These are phyloP conservation scores for Sturnira hondurensis DNA, from an alignment of 2,113 vertebrate genomes.

Conservation along the genomic window DNA sequence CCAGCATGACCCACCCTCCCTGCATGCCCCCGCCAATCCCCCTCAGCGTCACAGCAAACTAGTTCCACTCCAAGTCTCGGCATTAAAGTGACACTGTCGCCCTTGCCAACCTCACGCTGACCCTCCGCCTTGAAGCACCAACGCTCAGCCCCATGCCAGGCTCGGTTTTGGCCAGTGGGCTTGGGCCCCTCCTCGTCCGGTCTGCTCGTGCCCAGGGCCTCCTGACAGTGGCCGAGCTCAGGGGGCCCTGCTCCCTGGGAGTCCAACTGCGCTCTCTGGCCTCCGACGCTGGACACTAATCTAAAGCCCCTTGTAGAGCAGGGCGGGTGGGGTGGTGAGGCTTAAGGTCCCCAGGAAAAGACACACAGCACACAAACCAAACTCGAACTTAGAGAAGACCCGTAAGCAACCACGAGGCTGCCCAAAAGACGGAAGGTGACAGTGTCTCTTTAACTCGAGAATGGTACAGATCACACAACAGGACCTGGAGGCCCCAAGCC, in stretches of 20 bases:
- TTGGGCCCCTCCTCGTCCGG: not conserved
- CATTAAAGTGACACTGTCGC: conserved; percentile 74
- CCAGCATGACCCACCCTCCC: conserved; percentile 34
- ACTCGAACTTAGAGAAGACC: not conserved
- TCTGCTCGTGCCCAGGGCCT: not conserved
- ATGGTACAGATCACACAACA: conserved; percentile 48
- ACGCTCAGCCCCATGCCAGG: not conserved
- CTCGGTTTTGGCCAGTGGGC: not conserved
- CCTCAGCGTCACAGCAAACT: conserved; percentile 65
- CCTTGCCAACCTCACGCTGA: not conserved
- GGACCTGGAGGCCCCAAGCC: conserved; percentile 44
- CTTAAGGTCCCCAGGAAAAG: not conserved
- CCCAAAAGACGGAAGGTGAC: conserved; percentile 47
- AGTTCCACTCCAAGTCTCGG: conserved; percentile 30
- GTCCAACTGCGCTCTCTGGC: not conserved
- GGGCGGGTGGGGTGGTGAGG: not conserved
- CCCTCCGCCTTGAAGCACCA: not conserved
- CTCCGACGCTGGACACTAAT: not conserved
- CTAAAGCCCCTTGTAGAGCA: not conserved
- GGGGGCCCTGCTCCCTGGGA: not conserved
- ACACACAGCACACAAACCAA: not conserved
- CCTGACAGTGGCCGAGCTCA: not conserved
- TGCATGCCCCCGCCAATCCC: conserved; percentile 10
- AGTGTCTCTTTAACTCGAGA: conserved; percentile 76
- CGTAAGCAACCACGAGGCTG: not conserved